These are phyloP conservation scores for Pituophis catenifer DNA, from an alignment of 2,113 vertebrate species.

Conservation along the genomic window DNA sequence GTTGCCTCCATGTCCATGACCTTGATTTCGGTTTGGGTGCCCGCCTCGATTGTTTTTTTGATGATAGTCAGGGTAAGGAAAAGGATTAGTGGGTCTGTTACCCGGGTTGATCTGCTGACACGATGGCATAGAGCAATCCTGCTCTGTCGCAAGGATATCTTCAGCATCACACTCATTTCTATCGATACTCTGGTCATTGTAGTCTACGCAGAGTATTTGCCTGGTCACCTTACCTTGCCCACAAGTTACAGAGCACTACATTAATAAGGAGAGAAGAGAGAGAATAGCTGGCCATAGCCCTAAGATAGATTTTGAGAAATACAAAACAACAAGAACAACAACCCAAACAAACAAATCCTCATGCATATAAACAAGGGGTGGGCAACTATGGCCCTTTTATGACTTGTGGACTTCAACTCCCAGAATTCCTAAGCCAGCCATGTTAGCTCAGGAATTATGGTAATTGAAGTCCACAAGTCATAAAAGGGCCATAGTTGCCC, in stretches of 20 bases:
- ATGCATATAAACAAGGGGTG: not conserved
- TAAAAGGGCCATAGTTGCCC: too few species aligned
- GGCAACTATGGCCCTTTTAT: too few species aligned
- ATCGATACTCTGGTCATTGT: conserved; percentile 85
- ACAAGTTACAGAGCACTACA: conserved; percentile 91
- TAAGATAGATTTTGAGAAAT: not conserved
- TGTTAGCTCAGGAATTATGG: too few species aligned
- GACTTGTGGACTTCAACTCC: too few species aligned
- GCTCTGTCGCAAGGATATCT: conserved; percentile 81
- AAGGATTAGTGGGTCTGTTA: conserved; percentile 64
- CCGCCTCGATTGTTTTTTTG: conserved; percentile 69
- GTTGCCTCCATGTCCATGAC: conserved; percentile 75
- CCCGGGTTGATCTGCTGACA: conserved; percentile 82
- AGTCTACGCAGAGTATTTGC: conserved; percentile 89
- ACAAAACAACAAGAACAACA: not conserved
- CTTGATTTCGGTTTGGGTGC: conserved; percentile 50
- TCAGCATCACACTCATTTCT: conserved; percentile 87
- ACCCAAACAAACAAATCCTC: not conserved
- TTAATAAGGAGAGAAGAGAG: conserved; percentile 56
- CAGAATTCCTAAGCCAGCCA: too few species aligned
- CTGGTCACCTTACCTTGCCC: conserved; percentile 91
- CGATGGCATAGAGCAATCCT: conserved; percentile 91
- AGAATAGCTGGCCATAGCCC: conserved; percentile 32
- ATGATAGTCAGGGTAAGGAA: conserved; percentile 68
- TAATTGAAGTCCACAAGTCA: too few species aligned